Evolutionary conservation across 1,140 invertebrate species (phyloP).

Genomic region (Platyscapa corneri): DNA sequence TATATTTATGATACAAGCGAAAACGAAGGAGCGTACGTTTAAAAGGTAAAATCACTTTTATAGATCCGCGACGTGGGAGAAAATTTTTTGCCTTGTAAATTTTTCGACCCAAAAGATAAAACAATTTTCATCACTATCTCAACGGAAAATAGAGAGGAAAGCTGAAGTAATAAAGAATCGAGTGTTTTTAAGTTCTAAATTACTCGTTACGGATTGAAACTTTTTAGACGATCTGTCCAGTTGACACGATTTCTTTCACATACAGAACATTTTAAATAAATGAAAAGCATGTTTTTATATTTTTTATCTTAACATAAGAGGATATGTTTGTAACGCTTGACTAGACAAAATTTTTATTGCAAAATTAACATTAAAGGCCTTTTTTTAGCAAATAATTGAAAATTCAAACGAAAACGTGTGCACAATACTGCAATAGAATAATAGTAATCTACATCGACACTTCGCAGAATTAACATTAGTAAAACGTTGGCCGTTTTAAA

Average conservation of each 20-base stretch:
- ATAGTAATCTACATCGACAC: not conserved
- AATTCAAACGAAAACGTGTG: not conserved
- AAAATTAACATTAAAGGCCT: constrained; percentile 17
- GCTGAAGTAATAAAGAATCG: no score
- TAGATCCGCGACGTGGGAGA: no score
- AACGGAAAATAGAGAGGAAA: no score
- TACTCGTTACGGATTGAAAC: no score
- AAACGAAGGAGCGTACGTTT: not conserved
- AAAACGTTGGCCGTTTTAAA: not conserved
- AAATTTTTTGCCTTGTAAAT: not conserved
- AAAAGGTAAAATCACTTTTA: not conserved
- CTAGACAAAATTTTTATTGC: constrained; percentile 41
- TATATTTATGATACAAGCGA: not conserved
- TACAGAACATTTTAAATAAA: constrained; percentile 1
- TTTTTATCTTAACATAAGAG: constrained; percentile 9
- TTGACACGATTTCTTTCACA: not conserved
- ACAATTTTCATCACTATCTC: no score
- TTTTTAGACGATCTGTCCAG: not conserved
- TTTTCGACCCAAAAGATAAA: no score
- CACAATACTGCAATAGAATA: not conserved
- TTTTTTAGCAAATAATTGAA: not conserved
- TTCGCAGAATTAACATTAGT: not conserved
- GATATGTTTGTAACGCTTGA: constrained; percentile 35
- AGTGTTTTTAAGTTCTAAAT: no score
- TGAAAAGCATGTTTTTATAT: constrained; percentile 4